Evolutionary conservation across 2,888 invertebrate species (phyloP).

Genomic region (Eremobia ochroleuca): DNA sequence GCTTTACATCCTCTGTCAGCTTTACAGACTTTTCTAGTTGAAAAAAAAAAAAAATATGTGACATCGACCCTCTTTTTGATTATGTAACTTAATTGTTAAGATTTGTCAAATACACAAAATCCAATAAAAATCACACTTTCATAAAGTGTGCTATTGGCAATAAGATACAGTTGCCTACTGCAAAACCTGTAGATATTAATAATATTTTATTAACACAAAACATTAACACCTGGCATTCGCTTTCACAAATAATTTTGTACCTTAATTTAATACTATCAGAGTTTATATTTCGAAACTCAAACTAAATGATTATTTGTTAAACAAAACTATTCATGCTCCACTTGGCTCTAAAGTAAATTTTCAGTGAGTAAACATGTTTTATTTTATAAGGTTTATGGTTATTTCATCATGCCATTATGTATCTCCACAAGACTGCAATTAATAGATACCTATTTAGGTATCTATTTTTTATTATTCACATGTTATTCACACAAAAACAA

Average conservation of each 20-base stretch:
- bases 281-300: not conserved
- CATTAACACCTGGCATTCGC: not conserved
- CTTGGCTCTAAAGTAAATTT: not conserved
- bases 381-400: not conserved
- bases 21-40: too few relatives aligned
- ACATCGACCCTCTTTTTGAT: not conserved
- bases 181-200: not conserved
- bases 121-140: not conserved
- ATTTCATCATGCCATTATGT: not conserved
- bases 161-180: not conserved
- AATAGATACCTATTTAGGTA: not conserved
- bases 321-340: slow-evolving; percentile 3
- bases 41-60: not conserved
- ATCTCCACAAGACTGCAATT: not conserved
- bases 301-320: not conserved
- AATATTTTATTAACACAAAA: slow-evolving; percentile 1
- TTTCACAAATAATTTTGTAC: slow-evolving; percentile 7
- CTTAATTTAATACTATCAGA: not conserved
- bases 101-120: not conserved
- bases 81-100: not conserved
- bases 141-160: not conserved
- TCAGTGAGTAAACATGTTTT: not conserved
- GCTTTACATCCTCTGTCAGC: too few relatives aligned
- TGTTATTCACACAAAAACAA: not conserved
- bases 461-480: too few relatives aligned